phyloP scores from a whole-genome alignment of 2,888 invertebrate species.

The Epirrita christyi region DNA sequence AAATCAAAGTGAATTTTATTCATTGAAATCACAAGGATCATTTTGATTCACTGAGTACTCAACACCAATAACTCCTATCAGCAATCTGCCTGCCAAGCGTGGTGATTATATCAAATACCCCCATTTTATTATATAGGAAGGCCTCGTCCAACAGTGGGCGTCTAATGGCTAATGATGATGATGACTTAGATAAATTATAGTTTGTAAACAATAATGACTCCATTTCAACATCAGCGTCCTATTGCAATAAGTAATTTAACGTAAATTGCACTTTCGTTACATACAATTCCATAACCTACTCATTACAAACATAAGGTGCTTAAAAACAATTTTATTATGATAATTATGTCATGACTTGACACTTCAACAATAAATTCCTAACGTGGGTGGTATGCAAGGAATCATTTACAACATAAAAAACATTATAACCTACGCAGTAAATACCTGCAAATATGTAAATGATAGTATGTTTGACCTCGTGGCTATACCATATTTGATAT shows the following conservation, averaged over 20 bases:
- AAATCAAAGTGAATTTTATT: too few species aligned
- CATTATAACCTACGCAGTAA: slow-evolving; percentile 40
- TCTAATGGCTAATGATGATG: too few species aligned
- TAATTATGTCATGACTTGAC: slow-evolving; percentile 35
- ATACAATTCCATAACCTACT: slow-evolving; percentile 22
- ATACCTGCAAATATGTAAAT: slow-evolving; percentile 42
- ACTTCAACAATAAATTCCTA: slow-evolving; percentile 31
- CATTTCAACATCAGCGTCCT: not conserved
- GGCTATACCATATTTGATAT: slow-evolving; percentile 35
- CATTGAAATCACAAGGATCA: too few species aligned
- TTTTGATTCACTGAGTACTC: too few species aligned
- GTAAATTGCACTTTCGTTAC: slow-evolving; percentile 5
- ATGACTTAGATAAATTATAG: not conserved
- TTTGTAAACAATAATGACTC: not conserved
- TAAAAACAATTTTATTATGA: slow-evolving; percentile 24
- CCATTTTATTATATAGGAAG: too few species aligned
- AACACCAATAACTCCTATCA: too few species aligned
- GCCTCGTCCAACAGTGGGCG: too few species aligned
- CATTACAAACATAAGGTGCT: slow-evolving; percentile 4
- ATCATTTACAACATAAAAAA: slow-evolving; percentile 36
- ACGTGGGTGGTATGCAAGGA: slow-evolving; percentile 33
- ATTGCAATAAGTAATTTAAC: not conserved
- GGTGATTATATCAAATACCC: too few species aligned
- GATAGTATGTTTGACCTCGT: slow-evolving; percentile 34
- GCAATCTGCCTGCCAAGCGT: too few species aligned